Conservation (phyloP, 2,888 invertebrate species). For the Koerneria pararmatus region DNA sequence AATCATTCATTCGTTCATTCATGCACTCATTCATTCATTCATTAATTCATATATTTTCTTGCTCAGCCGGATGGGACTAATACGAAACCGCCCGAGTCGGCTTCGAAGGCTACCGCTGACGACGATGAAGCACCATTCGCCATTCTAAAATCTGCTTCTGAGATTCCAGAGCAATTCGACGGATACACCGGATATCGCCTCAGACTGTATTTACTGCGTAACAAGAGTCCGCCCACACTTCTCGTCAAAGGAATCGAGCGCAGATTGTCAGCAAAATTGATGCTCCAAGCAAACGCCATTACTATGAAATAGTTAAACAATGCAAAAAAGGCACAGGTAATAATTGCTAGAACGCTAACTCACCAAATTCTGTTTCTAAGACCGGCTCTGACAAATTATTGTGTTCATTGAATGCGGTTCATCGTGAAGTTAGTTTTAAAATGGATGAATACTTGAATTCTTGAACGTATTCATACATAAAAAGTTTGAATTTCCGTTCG, state of each 20-base stretch:
- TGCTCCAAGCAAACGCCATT: too few species aligned
- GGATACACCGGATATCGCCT: constrained; percentile 54
- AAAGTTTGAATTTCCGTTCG: too few species aligned
- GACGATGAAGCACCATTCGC: constrained; percentile 19
- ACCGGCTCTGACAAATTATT: too few species aligned
- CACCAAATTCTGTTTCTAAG: too few species aligned
- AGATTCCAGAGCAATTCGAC: constrained; percentile 55
- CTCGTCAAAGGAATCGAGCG: constrained; percentile 58
- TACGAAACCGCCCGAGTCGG: neutral
- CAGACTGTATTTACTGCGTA: constrained; percentile 53
- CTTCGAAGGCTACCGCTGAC: too few species aligned
- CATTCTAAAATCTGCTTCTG: constrained; percentile 43
- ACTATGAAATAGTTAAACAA: neutral
- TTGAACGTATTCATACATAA: too few species aligned
- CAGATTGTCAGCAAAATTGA: constrained; percentile 42
- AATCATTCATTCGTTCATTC: neutral
- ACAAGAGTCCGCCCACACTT: constrained; percentile 57
- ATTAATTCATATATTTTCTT: too few species aligned
- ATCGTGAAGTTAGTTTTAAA: too few species aligned
- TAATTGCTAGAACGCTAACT: too few species aligned
- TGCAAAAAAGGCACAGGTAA: neutral
- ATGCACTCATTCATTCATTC: too few species aligned
- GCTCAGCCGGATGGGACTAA: constrained; percentile 22
- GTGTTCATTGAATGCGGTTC: too few species aligned
- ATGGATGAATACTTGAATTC: too few species aligned